Conservation (phyloP, 2,113 vertebrate species). For the Diphyllodes magnificus region DNA sequence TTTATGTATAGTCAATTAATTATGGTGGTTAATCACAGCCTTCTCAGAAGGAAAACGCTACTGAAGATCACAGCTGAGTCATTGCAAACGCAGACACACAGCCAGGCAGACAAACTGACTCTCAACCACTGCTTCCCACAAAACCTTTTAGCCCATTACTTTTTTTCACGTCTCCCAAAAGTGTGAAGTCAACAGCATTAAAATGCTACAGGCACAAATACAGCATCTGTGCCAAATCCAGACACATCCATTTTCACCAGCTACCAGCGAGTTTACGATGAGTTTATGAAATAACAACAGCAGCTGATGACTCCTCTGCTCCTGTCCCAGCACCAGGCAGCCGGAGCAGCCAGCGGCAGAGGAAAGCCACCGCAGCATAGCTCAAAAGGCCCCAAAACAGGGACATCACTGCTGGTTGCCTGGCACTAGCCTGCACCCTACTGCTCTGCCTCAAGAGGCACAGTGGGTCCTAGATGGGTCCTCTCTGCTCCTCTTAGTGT, state of each 20-base stretch:
- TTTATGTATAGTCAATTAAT: background rate
- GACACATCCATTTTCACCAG: background rate
- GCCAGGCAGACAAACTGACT: background rate
- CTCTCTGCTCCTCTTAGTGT: background rate
- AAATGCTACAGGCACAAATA: background rate
- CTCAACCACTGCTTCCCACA: background rate
- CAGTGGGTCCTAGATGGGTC: fast-evolving
- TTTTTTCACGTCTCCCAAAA: background rate
- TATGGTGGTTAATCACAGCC: background rate
- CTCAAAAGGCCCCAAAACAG: background rate
- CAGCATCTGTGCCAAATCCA: background rate
- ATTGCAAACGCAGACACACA: background rate
- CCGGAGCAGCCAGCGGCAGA: background rate
- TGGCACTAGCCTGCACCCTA: background rate
- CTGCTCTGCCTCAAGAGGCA: background rate
- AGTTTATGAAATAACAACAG: background rate
- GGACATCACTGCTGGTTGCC: fast-evolving
- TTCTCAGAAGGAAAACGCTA: background rate
- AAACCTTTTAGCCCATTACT: background rate
- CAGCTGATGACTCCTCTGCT: background rate
- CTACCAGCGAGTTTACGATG: background rate
- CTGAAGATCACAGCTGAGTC: background rate
- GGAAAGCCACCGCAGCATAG: background rate
- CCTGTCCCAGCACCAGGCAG: background rate
- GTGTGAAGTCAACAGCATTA: background rate